Conservation (phyloP, 2,113 vertebrate genomes). For the Mobula hypostoma region DNA sequence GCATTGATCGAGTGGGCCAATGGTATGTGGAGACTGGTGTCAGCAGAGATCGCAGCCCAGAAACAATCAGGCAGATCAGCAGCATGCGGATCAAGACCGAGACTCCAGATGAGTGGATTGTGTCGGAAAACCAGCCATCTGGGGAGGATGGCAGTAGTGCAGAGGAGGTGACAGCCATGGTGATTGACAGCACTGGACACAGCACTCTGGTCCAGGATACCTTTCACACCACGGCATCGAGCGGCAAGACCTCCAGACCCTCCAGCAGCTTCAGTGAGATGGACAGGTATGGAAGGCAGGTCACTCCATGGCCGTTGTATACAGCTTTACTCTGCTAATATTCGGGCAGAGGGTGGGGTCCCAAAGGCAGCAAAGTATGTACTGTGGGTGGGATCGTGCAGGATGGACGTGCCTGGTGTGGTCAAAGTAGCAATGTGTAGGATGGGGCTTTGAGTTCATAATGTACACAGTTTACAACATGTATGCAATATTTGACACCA, state of each 20-base stretch:
- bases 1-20: slow-evolving; percentile 89
- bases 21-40: slow-evolving; percentile 90
- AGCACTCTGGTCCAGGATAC: slow-evolving; percentile 68
- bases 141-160: slow-evolving; percentile 78
- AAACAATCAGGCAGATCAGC: slow-evolving; percentile 67
- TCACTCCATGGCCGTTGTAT: too few relatives aligned
- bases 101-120: slow-evolving; percentile 87
- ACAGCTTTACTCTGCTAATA: background rate
- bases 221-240: slow-evolving; percentile 58
- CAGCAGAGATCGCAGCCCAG: slow-evolving; percentile 60
- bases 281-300: slow-evolving; percentile 67
- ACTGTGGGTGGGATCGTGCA: background rate
- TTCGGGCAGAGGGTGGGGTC: background rate
- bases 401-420: background rate
- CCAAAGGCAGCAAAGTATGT: background rate
- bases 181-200: slow-evolving; percentile 84
- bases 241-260: slow-evolving; percentile 69
- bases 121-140: slow-evolving; percentile 72
- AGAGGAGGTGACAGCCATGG: slow-evolving; percentile 80
- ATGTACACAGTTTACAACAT: background rate
- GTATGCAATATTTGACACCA: too few relatives aligned
- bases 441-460: too few relatives aligned
- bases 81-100: slow-evolving; percentile 85
- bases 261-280: slow-evolving; percentile 83
- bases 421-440: background rate